These are phyloP conservation scores for Cyanoderma ruficeps DNA, from an alignment of 2,113 vertebrate species.

Conservation along the genomic window DNA sequence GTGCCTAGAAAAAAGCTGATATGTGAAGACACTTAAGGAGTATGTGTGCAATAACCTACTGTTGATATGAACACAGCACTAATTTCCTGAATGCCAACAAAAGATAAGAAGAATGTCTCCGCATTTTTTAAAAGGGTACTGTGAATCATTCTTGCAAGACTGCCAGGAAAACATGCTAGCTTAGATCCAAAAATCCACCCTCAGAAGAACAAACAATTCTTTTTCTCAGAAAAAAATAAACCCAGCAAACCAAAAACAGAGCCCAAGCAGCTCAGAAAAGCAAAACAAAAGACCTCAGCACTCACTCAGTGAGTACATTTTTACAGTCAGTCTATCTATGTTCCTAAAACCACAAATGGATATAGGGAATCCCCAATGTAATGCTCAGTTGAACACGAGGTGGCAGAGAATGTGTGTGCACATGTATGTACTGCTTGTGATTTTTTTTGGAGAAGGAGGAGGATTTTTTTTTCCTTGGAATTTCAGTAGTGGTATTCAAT, in stretches of 20 bases:
- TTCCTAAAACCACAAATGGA: neutral
- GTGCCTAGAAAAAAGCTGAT: neutral
- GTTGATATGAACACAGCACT: neutral
- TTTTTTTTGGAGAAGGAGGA: neutral
- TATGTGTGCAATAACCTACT: neutral
- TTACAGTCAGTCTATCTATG: neutral
- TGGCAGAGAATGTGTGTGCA: neutral
- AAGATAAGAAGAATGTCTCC: neutral
- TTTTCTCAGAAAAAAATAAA: neutral
- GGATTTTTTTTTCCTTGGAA: neutral
- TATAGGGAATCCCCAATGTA: neutral
- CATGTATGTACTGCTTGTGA: neutral
- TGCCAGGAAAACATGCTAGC: conserved; percentile 23
- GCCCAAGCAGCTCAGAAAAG: neutral
- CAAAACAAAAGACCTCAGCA: neutral
- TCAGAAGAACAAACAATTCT: conserved; percentile 22
- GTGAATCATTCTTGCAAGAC: neutral
- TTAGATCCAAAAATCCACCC: conserved; percentile 35
- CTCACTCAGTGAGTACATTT: neutral
- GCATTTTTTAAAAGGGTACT: neutral
- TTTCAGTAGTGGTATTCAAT: neutral
- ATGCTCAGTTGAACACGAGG: neutral
- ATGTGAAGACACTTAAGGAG: neutral
- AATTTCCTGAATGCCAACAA: neutral
- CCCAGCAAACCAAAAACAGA: neutral